Conservation (phyloP, 2,888 invertebrate genomes). For the Brachypalpus laphriformis region DNA sequence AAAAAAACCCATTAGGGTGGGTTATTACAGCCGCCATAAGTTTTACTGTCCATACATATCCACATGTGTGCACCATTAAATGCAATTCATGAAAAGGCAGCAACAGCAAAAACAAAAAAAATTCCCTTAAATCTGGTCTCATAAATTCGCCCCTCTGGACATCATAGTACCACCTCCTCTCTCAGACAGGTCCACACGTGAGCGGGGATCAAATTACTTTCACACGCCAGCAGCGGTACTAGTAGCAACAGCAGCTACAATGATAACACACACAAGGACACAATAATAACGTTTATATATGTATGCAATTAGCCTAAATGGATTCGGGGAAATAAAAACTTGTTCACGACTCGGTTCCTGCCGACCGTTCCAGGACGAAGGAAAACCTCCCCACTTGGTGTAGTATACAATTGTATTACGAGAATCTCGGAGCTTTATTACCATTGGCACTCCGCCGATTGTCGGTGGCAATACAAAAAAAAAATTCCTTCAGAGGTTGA, state of each 20-base stretch:
- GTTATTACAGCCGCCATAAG: conserved; percentile 55
- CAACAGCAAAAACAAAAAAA: conserved; percentile 10
- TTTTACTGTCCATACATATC: conserved; percentile 52
- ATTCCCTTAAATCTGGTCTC: conserved; percentile 53
- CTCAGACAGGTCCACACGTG: conserved; percentile 31
- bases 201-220: conserved; percentile 65
- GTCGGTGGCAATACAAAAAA: conserved; percentile 25
- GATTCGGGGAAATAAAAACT: conserved; percentile 71
- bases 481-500: conserved; percentile 5
- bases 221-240: conserved; percentile 61
- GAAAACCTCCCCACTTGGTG: neutral
- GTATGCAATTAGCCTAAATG: conserved; percentile 72
- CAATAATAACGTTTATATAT: conserved; percentile 32
- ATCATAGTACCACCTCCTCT: conserved; percentile 6
- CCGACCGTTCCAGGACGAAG: neutral
- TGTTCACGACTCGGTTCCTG: conserved; percentile 47
- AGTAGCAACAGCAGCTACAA: conserved; percentile 36
- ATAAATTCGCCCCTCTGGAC: conserved; percentile 64
- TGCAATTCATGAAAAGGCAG: conserved; percentile 58
- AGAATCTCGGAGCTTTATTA: conserved; percentile 70
- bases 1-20: conserved; percentile 64
- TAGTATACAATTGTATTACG: conserved; percentile 37
- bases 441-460: conserved; percentile 52
- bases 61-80: conserved; percentile 64
- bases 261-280: conserved; percentile 18